Base-by-base conservation (phyloP, 2,888 invertebrate genomes). In the Microctonus brassicae region DNA sequence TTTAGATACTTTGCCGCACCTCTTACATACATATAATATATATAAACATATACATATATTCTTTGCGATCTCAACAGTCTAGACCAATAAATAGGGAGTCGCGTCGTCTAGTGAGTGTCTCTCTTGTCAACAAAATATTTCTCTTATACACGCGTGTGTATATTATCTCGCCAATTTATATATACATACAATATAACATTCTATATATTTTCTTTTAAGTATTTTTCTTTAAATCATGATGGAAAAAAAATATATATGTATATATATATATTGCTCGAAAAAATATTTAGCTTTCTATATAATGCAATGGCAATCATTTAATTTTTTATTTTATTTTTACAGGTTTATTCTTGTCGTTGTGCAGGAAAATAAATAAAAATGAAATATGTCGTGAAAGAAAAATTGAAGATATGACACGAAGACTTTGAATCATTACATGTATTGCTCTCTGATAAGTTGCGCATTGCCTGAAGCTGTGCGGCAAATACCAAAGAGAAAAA, bases 61-160 rank as follows among this genome's bases (percentile, higher is more conserved):
- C 9, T 6, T 55, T 34, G n/a, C 29, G 58, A 58, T 42, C 64
- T 42, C 60, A 67, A 53, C 53, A 62, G 67, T 71, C 71, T 71
- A 71, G 71, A 71, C 71, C 67, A 71, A 71, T 71, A 71, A 71
- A 71, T 71, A 71, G 66, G 62, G 67, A 71, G 71, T 66, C 62
- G 61, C 61, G 71, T 52, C 66, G 61, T 26, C 66, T 58, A 57
- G 55, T 57, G 34, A 20, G 33, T 42, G 52, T 64, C 62, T 58
- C 69, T 33, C 63, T 63, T 55, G 64, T 58, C 58, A 57, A 64
- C 63, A 58, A 64, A 70, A 47, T 29, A 71, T 71, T 71, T 71
- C 55, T 62, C 62, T 67, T 67, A 66, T 66, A 58, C 70, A 29
- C 24, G 26, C 57, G 57, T n/a, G 61, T 29, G 53, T 34, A 66